phyloP scores from a whole-genome alignment of 1,140 invertebrate species.

The Mizuhopecten yessoensis region DNA sequence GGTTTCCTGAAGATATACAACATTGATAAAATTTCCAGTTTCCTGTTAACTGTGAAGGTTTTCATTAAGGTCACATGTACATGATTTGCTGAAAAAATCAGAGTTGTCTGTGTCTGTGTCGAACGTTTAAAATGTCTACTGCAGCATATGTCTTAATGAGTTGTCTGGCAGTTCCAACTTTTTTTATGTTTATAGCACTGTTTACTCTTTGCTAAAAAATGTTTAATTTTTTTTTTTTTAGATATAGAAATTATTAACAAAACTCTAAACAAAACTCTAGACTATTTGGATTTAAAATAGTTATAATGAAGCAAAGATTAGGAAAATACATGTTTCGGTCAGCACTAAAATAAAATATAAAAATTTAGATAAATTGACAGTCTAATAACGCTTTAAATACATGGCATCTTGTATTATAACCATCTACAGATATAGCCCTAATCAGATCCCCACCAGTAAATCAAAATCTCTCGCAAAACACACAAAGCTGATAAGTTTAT shows the following conservation, averaged over 20 bases:
- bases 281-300: too few species aligned
- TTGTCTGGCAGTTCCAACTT: too few species aligned
- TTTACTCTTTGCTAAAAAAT: too few species aligned
- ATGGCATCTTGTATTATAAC: neutral
- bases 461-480: neutral
- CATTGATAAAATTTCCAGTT: neutral
- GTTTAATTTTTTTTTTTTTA: too few species aligned
- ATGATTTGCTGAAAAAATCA: too few species aligned
- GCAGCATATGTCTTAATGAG: too few species aligned
- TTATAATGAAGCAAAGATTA: neutral
- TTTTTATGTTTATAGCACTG: too few species aligned
- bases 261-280: too few species aligned
- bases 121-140: too few species aligned
- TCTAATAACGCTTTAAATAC: neutral
- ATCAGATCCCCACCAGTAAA: neutral
- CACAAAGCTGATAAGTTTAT: conserved; percentile 2
- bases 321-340: neutral
- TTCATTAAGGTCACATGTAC: neutral
- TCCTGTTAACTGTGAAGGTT: neutral
- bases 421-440: neutral
- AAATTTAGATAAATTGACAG: neutral
- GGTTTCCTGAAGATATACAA: neutral
- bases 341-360: neutral
- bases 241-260: too few species aligned
- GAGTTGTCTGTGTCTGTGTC: too few species aligned